Evolutionary conservation across 2,113 vertebrate genomes (phyloP), one percentile per base, ranked within the genome.

Genomic region (Anser brachyrhynchus): DNA sequence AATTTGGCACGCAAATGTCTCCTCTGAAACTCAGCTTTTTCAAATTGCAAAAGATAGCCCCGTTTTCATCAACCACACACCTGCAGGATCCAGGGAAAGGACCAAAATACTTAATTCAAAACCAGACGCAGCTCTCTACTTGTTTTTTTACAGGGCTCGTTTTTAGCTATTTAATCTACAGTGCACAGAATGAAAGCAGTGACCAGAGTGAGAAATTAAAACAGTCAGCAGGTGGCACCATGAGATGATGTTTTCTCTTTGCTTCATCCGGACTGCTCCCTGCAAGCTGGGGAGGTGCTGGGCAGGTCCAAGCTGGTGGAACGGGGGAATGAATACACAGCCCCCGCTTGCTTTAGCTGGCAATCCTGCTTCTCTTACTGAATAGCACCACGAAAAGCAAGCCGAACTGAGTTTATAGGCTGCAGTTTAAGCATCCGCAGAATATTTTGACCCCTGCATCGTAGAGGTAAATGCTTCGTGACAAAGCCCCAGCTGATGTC

Each of bases 191-290:
- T 2, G 49, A 31, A 31, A 69, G 51, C 21, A 8, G 4, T 1
- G 7, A 7, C 5, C 1, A 0, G 17, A 23, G 25, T 8, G 6
- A n/a, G 69, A 21, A 33, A 37, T 12, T 0, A 2, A 33, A 33
- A 1, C 21, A 0, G 71, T 22, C 93, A 76, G 94, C 86, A 95
- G 96, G 17, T 90, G 94, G 94, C 94, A 84, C 74, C 77, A 69
- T 25, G 8, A 44, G 91, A 31, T 28, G 52, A 29, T 21, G 35
- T 2, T 18, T 44, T 8, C 39, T 54, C 64, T 3, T 10, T 9
- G 25, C 14, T 25, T 28, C 22, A 14, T 6, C 5, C 37, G 4
- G 13, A 14, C 19, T 7, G 31, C 12, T 35, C 37, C 52, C 26
- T 54, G 39, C 10, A 9, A 10, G 11, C 39, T 16, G 74, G 7